phyloP scores from a whole-genome alignment of 1,140 invertebrate species.

The Dendrolimus kikuchii region DNA sequence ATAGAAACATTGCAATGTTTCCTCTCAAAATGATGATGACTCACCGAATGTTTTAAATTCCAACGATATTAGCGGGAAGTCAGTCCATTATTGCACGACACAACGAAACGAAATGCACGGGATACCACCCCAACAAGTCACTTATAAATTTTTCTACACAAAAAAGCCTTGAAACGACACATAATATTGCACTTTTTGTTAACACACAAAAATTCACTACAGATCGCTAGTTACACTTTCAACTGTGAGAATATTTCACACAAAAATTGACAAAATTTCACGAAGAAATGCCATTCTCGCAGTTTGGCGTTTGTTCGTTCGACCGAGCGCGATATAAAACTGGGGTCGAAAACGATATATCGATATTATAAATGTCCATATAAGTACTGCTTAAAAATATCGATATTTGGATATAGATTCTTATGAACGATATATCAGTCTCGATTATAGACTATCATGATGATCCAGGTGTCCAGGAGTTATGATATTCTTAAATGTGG shows the following conservation, averaged over 20 bases:
- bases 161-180: slow-evolving; percentile 38
- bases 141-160: slow-evolving; percentile 40
- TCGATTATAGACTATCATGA: too few species aligned
- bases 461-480: too few species aligned
- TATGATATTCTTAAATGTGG: too few species aligned
- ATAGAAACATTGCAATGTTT: slow-evolving; percentile 9
- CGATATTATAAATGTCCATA: neutral
- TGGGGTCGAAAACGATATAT: slow-evolving; percentile 13
- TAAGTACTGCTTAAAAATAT: too few species aligned
- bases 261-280: slow-evolving; percentile 61
- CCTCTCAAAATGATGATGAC: slow-evolving; percentile 49
- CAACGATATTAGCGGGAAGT: slow-evolving; percentile 60
- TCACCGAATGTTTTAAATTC: slow-evolving; percentile 70
- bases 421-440: too few species aligned
- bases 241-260: slow-evolving; percentile 52
- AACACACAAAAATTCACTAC: slow-evolving; percentile 31
- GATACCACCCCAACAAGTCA: slow-evolving; percentile 58
- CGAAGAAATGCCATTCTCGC: slow-evolving; percentile 62
- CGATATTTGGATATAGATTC: too few species aligned
- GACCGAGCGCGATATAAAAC: slow-evolving; percentile 36
- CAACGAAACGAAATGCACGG: slow-evolving; percentile 44
- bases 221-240: slow-evolving; percentile 27
- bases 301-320: slow-evolving; percentile 30
- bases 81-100: slow-evolving; percentile 55
- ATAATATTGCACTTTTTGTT: slow-evolving; percentile 33